Conservation (phyloP, 2,888 invertebrate genomes). For the Criorhina ranunculi region DNA sequence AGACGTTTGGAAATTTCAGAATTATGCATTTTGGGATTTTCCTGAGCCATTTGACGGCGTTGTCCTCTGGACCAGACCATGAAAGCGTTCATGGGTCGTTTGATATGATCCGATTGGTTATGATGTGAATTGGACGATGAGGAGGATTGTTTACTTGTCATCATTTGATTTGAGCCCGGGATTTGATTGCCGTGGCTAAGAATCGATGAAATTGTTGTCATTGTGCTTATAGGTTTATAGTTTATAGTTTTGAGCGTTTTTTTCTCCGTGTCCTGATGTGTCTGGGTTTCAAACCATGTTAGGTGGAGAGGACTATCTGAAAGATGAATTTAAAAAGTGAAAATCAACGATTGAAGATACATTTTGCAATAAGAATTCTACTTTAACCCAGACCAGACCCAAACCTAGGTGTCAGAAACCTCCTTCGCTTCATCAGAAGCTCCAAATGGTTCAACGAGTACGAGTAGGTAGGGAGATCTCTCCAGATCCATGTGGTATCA, state of each 20-base stretch:
- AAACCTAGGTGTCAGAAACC: too few relatives aligned
- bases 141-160: slow-evolving; percentile 58
- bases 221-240: slow-evolving; percentile 30
- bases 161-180: slow-evolving; percentile 59
- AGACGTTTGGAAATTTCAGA: slow-evolving; percentile 95
- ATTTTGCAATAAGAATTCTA: too few relatives aligned
- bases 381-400: too few relatives aligned
- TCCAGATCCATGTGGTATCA: too few relatives aligned
- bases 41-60: slow-evolving; percentile 95
- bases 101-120: slow-evolving; percentile 90
- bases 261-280: background rate
- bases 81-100: slow-evolving; percentile 99
- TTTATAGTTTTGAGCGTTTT: background rate
- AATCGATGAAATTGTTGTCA: slow-evolving; percentile 78
- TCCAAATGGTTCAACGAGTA: too few relatives aligned
- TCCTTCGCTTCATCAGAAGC: too few relatives aligned
- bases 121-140: slow-evolving; percentile 78
- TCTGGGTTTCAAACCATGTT: background rate
- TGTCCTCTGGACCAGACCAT: slow-evolving; percentile 98
- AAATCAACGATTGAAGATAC: too few relatives aligned
- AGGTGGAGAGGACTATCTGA: background rate
- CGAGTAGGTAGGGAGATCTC: too few relatives aligned
- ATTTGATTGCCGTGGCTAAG: slow-evolving; percentile 68
- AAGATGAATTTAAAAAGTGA: background rate
- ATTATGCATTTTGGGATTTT: slow-evolving; percentile 97